phyloP scores from a whole-genome alignment of 2,113 vertebrate genomes.

The Passer montanus region DNA sequence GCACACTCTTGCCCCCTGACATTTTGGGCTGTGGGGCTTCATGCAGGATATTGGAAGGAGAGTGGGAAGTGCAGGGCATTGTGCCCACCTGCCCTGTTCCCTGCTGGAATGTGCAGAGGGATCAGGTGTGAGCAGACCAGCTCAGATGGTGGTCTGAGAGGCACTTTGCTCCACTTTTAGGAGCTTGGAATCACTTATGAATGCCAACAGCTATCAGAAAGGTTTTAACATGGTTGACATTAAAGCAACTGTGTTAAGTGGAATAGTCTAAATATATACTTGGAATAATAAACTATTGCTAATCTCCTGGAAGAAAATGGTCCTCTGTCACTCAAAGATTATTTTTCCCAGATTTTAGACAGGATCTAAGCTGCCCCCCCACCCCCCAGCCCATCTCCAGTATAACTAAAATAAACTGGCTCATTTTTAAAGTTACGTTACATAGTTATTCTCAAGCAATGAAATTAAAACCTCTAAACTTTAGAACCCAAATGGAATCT shows the following conservation, averaged over 20 bases:
- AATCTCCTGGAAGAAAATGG: not conserved
- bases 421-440: not conserved
- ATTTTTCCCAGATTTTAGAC: not conserved
- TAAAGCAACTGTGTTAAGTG: not conserved
- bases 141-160: not conserved
- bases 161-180: not conserved
- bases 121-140: not conserved
- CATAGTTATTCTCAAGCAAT: not conserved
- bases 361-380: not conserved
- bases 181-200: not conserved
- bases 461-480: not conserved
- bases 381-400: not conserved
- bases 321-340: not conserved
- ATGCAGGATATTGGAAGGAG: not conserved
- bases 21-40: not conserved
- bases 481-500: not conserved
- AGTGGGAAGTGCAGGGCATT: not conserved
- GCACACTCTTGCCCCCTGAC: not conserved
- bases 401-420: not conserved
- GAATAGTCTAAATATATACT: not conserved
- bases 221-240: not conserved
- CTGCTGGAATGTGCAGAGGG: not conserved
- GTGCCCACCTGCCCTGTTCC: not conserved
- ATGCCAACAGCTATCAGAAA: not conserved
- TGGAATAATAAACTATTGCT: slow-evolving; percentile 5